A percentile compares a stretch with the other conserved stretches of the same genome.
Conservation (phyloP, 1,140 invertebrate species). For the Sycobia sp. region DNA sequence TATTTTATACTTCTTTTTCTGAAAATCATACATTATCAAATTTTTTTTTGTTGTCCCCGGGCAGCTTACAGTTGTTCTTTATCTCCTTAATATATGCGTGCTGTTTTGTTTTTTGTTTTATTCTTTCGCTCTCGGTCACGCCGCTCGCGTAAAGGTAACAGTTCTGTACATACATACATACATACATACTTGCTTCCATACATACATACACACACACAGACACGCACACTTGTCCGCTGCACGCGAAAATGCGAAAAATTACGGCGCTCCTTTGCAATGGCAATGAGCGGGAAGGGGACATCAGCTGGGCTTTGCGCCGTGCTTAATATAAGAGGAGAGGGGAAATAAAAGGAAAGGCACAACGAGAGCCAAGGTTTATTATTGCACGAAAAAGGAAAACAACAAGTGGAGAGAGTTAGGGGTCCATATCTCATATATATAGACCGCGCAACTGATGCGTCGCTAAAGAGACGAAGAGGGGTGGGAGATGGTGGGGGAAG, state of each 20-base stretch:
- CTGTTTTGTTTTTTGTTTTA: neutral
- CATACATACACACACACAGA: no score
- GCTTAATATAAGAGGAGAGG: constrained; percentile 14
- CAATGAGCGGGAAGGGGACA: neutral
- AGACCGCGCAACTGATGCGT: no score
- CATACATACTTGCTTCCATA: no score
- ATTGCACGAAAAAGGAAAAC: constrained; percentile 20
- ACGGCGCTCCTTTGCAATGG: neutral
- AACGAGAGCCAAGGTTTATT: neutral
- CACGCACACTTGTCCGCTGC: no score
- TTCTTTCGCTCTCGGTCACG: constrained; percentile 2
- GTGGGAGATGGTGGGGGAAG: no score
- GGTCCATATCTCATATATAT: no score
- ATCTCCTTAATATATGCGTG: no score
- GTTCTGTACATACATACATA: constrained; percentile 24
- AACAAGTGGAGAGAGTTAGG: constrained; percentile 21
- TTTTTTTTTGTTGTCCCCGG: constrained; percentile 3
- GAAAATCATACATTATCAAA: constrained; percentile 15
- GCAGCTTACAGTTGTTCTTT: neutral
- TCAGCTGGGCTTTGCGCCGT: neutral
- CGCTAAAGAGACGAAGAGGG: no score
- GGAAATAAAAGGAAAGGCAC: constrained; percentile 10
- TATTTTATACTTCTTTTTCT: neutral
- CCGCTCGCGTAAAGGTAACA: constrained; percentile 3
- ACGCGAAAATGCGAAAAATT: constrained; percentile 31